A percentile compares a stretch with the other conserved stretches of the same genome.
Evolutionary conservation across 2,888 invertebrate genomes (phyloP).

Genomic region (Nomada fucata): DNA sequence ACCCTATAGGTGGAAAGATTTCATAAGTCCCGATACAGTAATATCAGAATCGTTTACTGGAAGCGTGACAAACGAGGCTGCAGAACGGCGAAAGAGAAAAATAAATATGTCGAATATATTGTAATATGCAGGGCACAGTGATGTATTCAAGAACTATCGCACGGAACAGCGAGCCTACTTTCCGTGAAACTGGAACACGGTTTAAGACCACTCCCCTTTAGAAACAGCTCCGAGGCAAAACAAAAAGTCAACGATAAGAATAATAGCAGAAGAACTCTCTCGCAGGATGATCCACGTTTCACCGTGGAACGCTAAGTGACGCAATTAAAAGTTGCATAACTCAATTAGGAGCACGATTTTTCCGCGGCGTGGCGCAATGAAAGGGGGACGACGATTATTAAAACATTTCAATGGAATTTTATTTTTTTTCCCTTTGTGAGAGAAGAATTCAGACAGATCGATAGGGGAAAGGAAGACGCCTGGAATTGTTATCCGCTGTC

Average conservation of each 20-base stretch:
- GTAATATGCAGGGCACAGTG: background rate
- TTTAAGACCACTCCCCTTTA: background rate
- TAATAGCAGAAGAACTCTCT: slow-evolving; percentile 7
- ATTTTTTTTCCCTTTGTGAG: background rate
- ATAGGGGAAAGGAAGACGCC: slow-evolving; percentile 27
- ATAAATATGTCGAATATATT: background rate
- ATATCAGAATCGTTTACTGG: too few species aligned
- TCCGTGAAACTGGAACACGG: background rate
- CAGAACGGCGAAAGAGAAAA: too few species aligned
- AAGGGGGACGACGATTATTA: slow-evolving; percentile 42
- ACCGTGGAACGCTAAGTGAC: slow-evolving; percentile 21
- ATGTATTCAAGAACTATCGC: slow-evolving; percentile 3
- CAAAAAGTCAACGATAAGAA: slow-evolving; percentile 2
- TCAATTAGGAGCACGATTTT: slow-evolving; percentile 59
- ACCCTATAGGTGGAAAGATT: background rate
- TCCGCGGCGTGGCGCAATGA: slow-evolving; percentile 15
- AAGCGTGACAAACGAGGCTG: too few species aligned
- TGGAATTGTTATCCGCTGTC: slow-evolving; percentile 38
- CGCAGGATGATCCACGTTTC: slow-evolving; percentile 37
- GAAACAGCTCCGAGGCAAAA: background rate
- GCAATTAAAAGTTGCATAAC: slow-evolving; percentile 57
- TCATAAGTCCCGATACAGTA: too few species aligned
- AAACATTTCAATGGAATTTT: slow-evolving; percentile 61
- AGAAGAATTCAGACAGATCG: slow-evolving; percentile 42
- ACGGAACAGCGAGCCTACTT: background rate